These are phyloP conservation scores for Bhutanitis thaidina DNA, from an alignment of 2,888 invertebrate species.

Conservation along the genomic window DNA sequence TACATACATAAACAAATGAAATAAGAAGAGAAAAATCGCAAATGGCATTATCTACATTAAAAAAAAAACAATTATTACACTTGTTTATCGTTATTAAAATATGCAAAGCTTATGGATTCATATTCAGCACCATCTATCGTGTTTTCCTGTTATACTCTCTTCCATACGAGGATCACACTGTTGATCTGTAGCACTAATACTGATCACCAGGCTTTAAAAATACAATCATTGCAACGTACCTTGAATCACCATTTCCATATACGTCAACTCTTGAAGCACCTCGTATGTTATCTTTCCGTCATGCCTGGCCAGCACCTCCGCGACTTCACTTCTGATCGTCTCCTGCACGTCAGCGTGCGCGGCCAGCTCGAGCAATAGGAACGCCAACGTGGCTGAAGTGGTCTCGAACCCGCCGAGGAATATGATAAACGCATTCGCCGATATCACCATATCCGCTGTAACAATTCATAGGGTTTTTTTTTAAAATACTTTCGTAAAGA, in stretches of 20 bases:
- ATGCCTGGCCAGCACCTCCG: conserved; percentile 47
- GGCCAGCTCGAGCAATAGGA: conserved; percentile 77
- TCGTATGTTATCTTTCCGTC: conserved; percentile 69
- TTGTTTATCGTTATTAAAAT: too few species aligned
- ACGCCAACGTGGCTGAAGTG: conserved; percentile 77
- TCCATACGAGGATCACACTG: too few species aligned
- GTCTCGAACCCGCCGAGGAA: conserved; percentile 83
- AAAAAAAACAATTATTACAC: too few species aligned
- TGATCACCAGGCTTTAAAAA: too few species aligned
- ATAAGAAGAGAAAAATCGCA: too few species aligned
- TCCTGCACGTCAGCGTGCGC: conserved; percentile 73
- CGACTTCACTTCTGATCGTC: conserved; percentile 70
- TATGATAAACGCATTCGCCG: conserved; percentile 80
- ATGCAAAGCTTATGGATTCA: too few species aligned
- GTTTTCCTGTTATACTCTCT: too few species aligned
- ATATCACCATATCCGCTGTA: conserved; percentile 76
- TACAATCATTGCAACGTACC: conserved; percentile 46
- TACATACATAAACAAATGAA: too few species aligned
- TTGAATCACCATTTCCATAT: conserved; percentile 79
- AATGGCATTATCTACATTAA: too few species aligned
- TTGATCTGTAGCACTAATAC: too few species aligned
- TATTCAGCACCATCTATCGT: too few species aligned
- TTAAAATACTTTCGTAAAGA: not conserved
- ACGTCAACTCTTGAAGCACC: conserved; percentile 70
- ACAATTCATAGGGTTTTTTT: not conserved